phyloP scores from a whole-genome alignment of 2,113 vertebrate genomes.

The Gallinago paraguaiae region DNA sequence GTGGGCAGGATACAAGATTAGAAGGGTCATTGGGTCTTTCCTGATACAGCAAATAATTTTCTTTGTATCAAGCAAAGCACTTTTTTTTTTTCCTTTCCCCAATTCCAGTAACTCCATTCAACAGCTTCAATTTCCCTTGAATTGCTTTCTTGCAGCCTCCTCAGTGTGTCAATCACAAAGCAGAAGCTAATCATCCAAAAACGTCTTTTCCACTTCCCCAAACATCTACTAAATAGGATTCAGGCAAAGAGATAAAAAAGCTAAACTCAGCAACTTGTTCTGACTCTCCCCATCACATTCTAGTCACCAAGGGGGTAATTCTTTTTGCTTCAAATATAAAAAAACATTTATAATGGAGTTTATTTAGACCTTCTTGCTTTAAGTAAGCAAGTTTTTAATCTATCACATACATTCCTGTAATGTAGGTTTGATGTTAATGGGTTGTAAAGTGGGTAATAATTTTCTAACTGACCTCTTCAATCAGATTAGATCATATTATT shows the following conservation, averaged over 20 bases:
- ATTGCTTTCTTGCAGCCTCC: constrained; percentile 16
- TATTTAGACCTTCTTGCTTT: constrained; percentile 73
- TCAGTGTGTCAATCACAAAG: constrained; percentile 45
- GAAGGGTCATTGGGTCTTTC: constrained; percentile 54
- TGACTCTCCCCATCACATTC: not conserved
- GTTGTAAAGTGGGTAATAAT: constrained; percentile 81
- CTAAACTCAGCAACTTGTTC: constrained; percentile 47
- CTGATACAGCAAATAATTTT: constrained; percentile 39
- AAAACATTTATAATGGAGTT: constrained; percentile 60
- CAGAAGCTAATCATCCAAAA: constrained; percentile 39
- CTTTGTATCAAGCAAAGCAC: not conserved
- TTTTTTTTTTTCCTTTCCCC: not conserved
- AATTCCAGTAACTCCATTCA: constrained; percentile 52
- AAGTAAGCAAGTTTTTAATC: constrained; percentile 80
- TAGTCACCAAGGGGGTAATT: constrained; percentile 47
- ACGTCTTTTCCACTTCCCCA: constrained; percentile 12
- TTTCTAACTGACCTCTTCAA: constrained; percentile 79
- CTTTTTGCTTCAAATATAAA: constrained; percentile 58
- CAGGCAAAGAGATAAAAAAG: constrained; percentile 34
- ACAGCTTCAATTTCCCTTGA: constrained; percentile 32
- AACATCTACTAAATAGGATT: not conserved
- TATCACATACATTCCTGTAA: constrained; percentile 75
- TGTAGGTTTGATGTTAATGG: constrained; percentile 78
- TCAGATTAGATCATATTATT: constrained; percentile 81
- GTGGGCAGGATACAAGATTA: constrained; percentile 44